Conservation (phyloP, 2,888 invertebrate genomes). For the Catocala sponsa region DNA sequence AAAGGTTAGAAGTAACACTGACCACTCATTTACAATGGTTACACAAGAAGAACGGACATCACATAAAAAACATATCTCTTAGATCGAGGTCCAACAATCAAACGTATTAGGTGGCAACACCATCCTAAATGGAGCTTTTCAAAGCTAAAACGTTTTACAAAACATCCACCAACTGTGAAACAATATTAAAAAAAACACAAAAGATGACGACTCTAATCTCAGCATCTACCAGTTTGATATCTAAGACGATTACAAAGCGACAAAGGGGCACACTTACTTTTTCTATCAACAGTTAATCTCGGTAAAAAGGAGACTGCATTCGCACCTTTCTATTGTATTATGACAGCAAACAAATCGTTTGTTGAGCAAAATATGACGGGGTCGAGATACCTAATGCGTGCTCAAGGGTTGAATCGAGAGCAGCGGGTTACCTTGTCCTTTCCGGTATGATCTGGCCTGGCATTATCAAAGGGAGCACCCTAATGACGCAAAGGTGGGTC, state of each 20-base stretch:
- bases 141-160: conserved; percentile 78
- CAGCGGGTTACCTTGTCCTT: conserved; percentile 82
- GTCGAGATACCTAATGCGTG: conserved; percentile 76
- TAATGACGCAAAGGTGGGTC: conserved; percentile 72
- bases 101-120: conserved; percentile 67
- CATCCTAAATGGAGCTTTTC: conserved; percentile 72
- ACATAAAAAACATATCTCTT: conserved; percentile 66
- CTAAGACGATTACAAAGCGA: conserved; percentile 81
- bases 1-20: conserved; percentile 47
- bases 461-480: conserved; percentile 74
- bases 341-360: conserved; percentile 87
- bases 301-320: conserved; percentile 63
- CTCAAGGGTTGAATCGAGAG: conserved; percentile 81
- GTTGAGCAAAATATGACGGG: conserved; percentile 78
- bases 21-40: conserved; percentile 49
- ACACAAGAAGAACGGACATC: conserved; percentile 51
- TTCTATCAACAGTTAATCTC: conserved; percentile 80
- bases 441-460: conserved; percentile 73
- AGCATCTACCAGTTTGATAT: conserved; percentile 77
- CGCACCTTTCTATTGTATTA: conserved; percentile 81
- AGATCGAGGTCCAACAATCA: conserved; percentile 70
- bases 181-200: conserved; percentile 74
- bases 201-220: conserved; percentile 71
- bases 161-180: conserved; percentile 65
- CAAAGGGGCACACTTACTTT: conserved; percentile 76